These are phyloP conservation scores for Neodiprion lecontei DNA, from an alignment of 1,140 invertebrate genomes.

Conservation along the genomic window DNA sequence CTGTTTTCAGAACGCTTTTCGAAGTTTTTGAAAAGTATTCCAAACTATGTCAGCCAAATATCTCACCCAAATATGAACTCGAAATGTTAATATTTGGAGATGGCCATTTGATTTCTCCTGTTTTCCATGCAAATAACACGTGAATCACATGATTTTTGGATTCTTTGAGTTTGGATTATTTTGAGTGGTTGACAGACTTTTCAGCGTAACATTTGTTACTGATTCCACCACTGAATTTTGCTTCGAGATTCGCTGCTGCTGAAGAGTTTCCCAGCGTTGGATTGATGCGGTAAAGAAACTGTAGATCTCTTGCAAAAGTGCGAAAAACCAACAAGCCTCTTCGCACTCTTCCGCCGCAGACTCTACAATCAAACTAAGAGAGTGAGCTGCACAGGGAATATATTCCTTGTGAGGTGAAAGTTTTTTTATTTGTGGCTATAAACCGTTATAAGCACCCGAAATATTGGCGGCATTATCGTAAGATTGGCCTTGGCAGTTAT, in stretches of 20 bases:
- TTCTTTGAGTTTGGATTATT: no score
- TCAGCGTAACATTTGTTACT: slow-evolving; percentile 4
- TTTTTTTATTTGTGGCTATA: slow-evolving; percentile 36
- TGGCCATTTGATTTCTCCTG: no score
- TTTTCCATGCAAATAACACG: no score
- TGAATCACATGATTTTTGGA: no score
- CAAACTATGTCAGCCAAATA: no score
- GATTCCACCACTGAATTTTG: no score
- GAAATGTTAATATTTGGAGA: no score
- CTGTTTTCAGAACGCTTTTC: no score
- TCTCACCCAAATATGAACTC: no score
- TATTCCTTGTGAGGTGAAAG: slow-evolving; percentile 23
- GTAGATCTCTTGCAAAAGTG: slow-evolving; percentile 24
- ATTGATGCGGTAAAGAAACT: slow-evolving; percentile 26
- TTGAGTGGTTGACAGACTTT: slow-evolving; percentile 25
- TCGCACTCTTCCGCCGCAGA: slow-evolving; percentile 44
- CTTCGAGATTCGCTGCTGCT: slow-evolving; percentile 31
- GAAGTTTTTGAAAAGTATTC: no score
- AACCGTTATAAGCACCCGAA: slow-evolving; percentile 39
- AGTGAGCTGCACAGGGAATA: slow-evolving; percentile 42
- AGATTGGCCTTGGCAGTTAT: slow-evolving; percentile 41
- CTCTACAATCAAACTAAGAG: slow-evolving; percentile 39
- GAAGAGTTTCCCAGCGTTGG: slow-evolving; percentile 7
- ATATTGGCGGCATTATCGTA: slow-evolving; percentile 49
- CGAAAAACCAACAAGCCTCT: slow-evolving; percentile 25